These are phyloP conservation scores for Leptodactylus fallax DNA, from an alignment of 2,797 vertebrate genomes.

Conservation along the genomic window DNA sequence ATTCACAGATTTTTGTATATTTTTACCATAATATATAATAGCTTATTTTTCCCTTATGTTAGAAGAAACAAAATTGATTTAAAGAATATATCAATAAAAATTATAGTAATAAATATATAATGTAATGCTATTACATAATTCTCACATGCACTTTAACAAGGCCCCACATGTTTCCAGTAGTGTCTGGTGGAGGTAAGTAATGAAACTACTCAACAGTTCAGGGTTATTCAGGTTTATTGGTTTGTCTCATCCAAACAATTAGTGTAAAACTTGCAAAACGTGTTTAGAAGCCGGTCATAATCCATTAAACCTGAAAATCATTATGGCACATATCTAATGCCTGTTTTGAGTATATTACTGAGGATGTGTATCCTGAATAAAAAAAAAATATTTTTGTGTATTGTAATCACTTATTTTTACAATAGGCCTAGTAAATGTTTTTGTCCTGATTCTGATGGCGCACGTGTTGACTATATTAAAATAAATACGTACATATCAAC, in stretches of 20 bases:
- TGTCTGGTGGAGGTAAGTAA: neutral
- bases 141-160: neutral
- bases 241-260: neutral
- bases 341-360: neutral
- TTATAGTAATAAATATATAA: neutral
- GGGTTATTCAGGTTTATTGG: neutral
- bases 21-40: no score
- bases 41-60: no score
- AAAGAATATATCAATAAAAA: no score
- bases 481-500: neutral
- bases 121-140: neutral
- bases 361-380: neutral
- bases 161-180: neutral
- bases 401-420: neutral
- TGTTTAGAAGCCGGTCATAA: no score
- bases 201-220: neutral
- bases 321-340: neutral
- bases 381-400: neutral
- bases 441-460: neutral
- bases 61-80: no score
- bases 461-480: neutral
- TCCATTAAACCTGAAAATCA: neutral
- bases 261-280: neutral
- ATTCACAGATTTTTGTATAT: no score
- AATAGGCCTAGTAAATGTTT: neutral